Conservation (phyloP, 2,888 invertebrate genomes). For the Ischnus inquisitorius region DNA sequence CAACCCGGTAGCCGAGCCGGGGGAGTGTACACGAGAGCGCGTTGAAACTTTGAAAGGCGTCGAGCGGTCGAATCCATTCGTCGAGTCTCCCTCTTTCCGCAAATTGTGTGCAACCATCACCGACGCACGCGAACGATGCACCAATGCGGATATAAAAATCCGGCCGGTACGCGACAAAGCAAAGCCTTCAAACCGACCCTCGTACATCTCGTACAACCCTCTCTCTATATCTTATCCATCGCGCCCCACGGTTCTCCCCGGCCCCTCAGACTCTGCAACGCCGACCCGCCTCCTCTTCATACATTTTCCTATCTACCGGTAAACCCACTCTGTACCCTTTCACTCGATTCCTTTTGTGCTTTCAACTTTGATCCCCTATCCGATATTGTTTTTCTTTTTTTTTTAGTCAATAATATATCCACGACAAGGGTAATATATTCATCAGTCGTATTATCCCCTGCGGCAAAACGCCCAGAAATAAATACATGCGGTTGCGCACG, state of each 20-base stretch:
- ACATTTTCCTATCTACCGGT: slow-evolving; percentile 40
- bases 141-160: slow-evolving; percentile 66
- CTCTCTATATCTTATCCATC: slow-evolving; percentile 57
- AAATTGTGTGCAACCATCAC: slow-evolving; percentile 71
- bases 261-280: slow-evolving; percentile 24
- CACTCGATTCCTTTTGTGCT: slow-evolving; percentile 39
- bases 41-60: slow-evolving; percentile 72
- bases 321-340: slow-evolving; percentile 21
- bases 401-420: slow-evolving; percentile 14
- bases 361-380: slow-evolving; percentile 39
- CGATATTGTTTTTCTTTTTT: neutral
- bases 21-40: slow-evolving; percentile 53
- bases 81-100: slow-evolving; percentile 67
- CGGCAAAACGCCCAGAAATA: neutral
- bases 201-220: slow-evolving; percentile 36
- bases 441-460: neutral
- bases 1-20: slow-evolving; percentile 2
- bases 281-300: slow-evolving; percentile 29
- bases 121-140: slow-evolving; percentile 32
- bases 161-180: slow-evolving; percentile 48
- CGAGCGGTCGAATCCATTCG: slow-evolving; percentile 75
- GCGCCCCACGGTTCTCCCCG: slow-evolving; percentile 6
- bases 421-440: neutral
- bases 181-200: slow-evolving; percentile 36
- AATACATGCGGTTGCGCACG: neutral